These are phyloP conservation scores for Brachyrhaphis roseni DNA, from an alignment of 2,797 vertebrate genomes.

Conservation along the genomic window DNA sequence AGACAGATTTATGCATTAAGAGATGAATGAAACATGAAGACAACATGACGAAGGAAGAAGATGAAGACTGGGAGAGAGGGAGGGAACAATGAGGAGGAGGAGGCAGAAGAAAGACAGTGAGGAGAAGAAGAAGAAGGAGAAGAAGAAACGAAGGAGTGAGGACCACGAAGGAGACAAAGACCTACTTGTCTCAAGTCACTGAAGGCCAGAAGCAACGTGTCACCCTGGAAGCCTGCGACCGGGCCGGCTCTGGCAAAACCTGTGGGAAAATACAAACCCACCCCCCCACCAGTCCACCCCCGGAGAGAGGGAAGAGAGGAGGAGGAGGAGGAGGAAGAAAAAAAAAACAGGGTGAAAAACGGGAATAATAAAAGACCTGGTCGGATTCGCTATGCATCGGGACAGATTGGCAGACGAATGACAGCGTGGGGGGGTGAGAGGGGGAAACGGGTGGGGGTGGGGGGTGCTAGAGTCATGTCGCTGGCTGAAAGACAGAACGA, in stretches of 20 bases:
- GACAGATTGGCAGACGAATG: slow-evolving; percentile 99
- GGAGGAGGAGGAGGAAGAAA: slow-evolving; percentile 79
- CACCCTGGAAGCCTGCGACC: slow-evolving; percentile 99
- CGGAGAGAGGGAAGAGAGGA: slow-evolving; percentile 70
- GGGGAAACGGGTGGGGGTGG: slow-evolving; percentile 66
- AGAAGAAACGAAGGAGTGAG: slow-evolving; percentile 80
- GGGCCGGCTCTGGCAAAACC: slow-evolving; percentile 99
- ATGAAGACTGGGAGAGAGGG: slow-evolving; percentile 11
- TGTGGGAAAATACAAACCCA: slow-evolving; percentile 93
- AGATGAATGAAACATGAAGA: slow-evolving; percentile 38
- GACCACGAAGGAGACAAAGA: slow-evolving; percentile 92
- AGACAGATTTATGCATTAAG: background rate
- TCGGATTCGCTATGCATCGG: slow-evolving; percentile 89
- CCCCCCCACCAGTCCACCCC: slow-evolving; percentile 63
- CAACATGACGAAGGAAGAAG: slow-evolving; percentile 45
- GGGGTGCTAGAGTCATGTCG: slow-evolving; percentile 91
- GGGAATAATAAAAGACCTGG: slow-evolving; percentile 75
- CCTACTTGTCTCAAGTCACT: slow-evolving; percentile 99
- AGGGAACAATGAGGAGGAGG: slow-evolving; percentile 34
- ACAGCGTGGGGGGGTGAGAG: slow-evolving; percentile 78
- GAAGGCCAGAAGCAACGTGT: slow-evolving; percentile 99
- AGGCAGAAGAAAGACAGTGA: slow-evolving; percentile 51
- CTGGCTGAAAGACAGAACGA: slow-evolving; percentile 68
- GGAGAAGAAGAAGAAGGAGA: slow-evolving; percentile 34
- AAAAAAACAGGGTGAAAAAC: slow-evolving; percentile 83